Evolutionary conservation across 2,113 vertebrate genomes (phyloP).

Genomic region (Colius striatus): DNA sequence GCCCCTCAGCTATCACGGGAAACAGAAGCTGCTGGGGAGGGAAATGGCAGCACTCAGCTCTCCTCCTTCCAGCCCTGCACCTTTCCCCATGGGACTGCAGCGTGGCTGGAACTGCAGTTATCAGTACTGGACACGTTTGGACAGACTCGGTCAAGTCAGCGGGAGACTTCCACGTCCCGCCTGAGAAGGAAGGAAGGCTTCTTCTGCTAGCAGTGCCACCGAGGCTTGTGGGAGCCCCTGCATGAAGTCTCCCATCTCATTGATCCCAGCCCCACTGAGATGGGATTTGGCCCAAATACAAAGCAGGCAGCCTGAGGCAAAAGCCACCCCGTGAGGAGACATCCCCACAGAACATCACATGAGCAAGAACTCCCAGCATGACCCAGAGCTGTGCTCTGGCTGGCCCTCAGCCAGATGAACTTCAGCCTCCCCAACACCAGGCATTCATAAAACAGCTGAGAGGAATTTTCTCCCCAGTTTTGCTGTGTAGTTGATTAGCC

Average conservation of each 20-base stretch:
- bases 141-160: neutral
- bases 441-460: neutral
- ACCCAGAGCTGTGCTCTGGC: neutral
- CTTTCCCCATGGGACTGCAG: fast-evolving
- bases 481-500: neutral
- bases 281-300: neutral
- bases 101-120: neutral
- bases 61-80: neutral
- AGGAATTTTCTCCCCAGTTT: neutral
- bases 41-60: neutral
- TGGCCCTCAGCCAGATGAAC: neutral
- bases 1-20: neutral
- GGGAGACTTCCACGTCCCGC: neutral
- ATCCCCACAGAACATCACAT: neutral
- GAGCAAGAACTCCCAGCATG: neutral
- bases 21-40: neutral
- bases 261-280: fast-evolving
- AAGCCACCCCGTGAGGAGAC: neutral
- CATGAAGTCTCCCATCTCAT: neutral
- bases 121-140: neutral
- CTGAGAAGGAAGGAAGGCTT: neutral
- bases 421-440: neutral
- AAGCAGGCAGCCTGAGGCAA: neutral
- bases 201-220: neutral
- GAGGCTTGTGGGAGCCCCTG: neutral